Base-by-base conservation (phyloP, 2,888 invertebrate species). In the Carterocephalus palaemon region DNA sequence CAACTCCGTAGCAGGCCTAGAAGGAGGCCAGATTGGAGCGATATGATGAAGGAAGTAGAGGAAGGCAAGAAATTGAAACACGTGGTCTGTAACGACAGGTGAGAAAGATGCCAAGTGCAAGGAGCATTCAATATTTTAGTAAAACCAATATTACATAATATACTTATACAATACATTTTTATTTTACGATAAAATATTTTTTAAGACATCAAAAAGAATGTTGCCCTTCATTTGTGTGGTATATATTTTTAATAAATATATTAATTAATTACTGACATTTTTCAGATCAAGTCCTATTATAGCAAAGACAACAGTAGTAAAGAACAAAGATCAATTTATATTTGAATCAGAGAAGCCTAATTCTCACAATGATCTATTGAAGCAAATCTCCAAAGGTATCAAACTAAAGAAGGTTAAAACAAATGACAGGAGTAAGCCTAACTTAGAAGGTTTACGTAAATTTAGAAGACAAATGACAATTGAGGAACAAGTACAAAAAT, bases 41-140 rank as follows among this genome's bases (percentile, higher is more conserved):
- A 92, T 60, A 93, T 96, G 92, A 93, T 96, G 92, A 95, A 95
- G 73, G 96, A 96, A 74, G 93, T 96, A n/a, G 95, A 95, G 69
- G 85, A 90, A 53, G 94, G 95, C 34, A 92, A 75, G 62, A 93
- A 92, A 67, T 80, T 96, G 53, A 92, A 91, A 64, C 93, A 95
- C 66, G 95, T 96, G 33, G 90, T 92, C 60, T 95, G 95, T 75
- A 95, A 96, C 75, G 96, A 96, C 72, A 90, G 95, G 79, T 92
- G 59, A 49, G 26, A 19, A 3, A 33, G n/a, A n/a, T n/a, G n/a
- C n/a, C n/a, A n/a, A n/a, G n/a, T n/a, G n/a, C n/a, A n/a, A n/a
- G n/a, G n/a, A n/a, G n/a, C n/a, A n/a, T n/a, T n/a, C n/a, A n/a
- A n/a, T n/a, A n/a, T n/a, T n/a, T n/a, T n/a, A n/a, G n/a, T n/a